Conservation (phyloP, 2,797 vertebrate genomes). For the Pampus argenteus region DNA sequence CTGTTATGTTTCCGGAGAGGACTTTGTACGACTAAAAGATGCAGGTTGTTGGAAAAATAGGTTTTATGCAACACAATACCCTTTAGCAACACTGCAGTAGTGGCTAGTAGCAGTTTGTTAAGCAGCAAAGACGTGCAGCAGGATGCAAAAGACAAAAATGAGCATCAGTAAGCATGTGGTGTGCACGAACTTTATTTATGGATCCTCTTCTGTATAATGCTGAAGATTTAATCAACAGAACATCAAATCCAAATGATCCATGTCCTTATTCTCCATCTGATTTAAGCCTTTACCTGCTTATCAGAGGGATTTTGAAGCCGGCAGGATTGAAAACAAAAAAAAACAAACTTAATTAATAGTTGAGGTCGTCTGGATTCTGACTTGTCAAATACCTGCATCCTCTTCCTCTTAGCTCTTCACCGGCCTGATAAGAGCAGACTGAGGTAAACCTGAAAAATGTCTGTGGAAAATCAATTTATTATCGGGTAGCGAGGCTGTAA, state of each 20-base stretch:
- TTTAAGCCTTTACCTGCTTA: constrained; percentile 14
- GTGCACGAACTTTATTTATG: not conserved
- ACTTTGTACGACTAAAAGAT: too few species aligned
- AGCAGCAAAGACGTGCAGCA: not conserved
- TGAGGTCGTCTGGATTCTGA: not conserved
- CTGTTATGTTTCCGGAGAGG: too few species aligned
- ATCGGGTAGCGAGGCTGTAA: constrained; percentile 16
- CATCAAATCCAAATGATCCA: constrained; percentile 3
- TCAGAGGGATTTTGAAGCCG: constrained; percentile 28
- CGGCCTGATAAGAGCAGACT: constrained; percentile 26
- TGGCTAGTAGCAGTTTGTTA: not conserved
- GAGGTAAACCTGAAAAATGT: constrained; percentile 32
- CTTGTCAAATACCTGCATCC: not conserved
- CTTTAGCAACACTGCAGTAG: not conserved
- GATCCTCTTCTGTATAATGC: not conserved
- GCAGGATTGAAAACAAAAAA: constrained; percentile 15
- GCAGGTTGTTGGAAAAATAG: too few species aligned
- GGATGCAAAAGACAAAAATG: not conserved
- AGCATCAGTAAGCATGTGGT: not conserved
- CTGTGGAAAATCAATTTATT: constrained; percentile 39
- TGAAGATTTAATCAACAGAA: constrained; percentile 8
- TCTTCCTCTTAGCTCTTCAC: constrained; percentile 33
- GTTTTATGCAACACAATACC: not conserved
- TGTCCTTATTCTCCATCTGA: constrained; percentile 21
- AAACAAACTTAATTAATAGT: constrained; percentile 40